Evolutionary conservation across 2,113 vertebrate species (phyloP), one percentile per base, ranked within the genome.

Genomic region (Capreolus pygargus): DNA sequence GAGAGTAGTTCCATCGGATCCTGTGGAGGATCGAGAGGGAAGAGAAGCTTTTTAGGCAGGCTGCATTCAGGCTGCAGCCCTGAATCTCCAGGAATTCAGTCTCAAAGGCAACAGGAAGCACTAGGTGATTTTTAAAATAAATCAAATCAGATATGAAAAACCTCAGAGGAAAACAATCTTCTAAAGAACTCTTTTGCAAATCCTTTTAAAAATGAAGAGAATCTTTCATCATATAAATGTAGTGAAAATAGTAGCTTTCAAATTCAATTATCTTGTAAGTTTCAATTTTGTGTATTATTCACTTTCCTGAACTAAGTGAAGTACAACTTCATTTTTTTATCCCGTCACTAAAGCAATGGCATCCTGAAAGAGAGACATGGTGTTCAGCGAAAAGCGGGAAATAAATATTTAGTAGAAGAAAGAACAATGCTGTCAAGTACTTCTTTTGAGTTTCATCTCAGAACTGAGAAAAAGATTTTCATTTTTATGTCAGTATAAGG

Each of bases 71-170:
- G 9, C 15, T 45, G 4, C 39, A 81, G 43, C 7, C 87, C 23
- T 3, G 0, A 10, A 21, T n/a, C 23, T n/a, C 52, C 11, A 52
- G 57, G 15, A 74, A 8, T 17, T 43, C 33, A 74, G 47, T 43
- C 25, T 36, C 30, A 57, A 92, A 89, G 16, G 70, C 43, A 50
- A 5, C 15, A 28, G 28, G 78, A 89, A 86, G 45, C 39, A 6
- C 36, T 36, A 61, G 94, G 50, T 70, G 89, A 85, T 61, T 88
- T 96, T 43, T 57, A 55, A 94, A 89, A 84, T 58, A 64, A 94
- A 95, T 61, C 50, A 78, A 55, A 27, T 96, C n/a, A 87, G 92
- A 84, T 76, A 61, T 14, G 43, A 78, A 89, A 39, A 15, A 11
- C 19, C 82, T 88, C 50, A 54, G 74, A 96, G 88, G 87, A 94